Conservation (phyloP, 2,113 vertebrate species). For the Zeus faber region DNA sequence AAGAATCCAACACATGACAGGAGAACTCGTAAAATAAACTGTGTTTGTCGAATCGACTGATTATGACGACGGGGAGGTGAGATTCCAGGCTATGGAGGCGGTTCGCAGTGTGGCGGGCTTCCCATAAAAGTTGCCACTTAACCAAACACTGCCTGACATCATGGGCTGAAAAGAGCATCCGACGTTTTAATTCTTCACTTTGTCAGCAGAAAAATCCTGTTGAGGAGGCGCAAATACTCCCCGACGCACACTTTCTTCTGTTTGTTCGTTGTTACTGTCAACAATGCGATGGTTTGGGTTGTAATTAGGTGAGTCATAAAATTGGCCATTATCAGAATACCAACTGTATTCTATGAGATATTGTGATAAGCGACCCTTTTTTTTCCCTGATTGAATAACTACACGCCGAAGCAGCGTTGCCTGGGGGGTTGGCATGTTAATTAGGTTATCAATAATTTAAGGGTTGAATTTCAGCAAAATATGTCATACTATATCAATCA, state of each 20-base stretch:
- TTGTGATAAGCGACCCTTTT: too few species aligned
- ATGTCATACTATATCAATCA: slow-evolving; percentile 9
- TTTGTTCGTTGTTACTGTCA: not conserved
- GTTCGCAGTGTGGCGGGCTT: too few species aligned
- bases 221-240: not conserved
- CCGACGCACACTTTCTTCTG: not conserved
- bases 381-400: too few species aligned
- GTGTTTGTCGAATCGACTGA: too few species aligned
- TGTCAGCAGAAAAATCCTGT: not conserved
- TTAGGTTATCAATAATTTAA: not conserved
- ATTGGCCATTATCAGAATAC: not conserved
- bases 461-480: not conserved
- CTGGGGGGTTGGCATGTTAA: too few species aligned
- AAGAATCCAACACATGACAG: too few species aligned
- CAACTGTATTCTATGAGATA: too few species aligned
- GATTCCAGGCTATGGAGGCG: too few species aligned
- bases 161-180: not conserved
- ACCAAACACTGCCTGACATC: not conserved
- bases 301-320: not conserved
- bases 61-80: too few species aligned
- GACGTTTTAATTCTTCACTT: not conserved
- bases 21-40: too few species aligned
- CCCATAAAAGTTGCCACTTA: too few species aligned
- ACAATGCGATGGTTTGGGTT: not conserved
- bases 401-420: too few species aligned